Evolutionary conservation across 2,888 invertebrate species (phyloP), one percentile per base, ranked within the genome.

Genomic region (Hypomecis atomaria): DNA sequence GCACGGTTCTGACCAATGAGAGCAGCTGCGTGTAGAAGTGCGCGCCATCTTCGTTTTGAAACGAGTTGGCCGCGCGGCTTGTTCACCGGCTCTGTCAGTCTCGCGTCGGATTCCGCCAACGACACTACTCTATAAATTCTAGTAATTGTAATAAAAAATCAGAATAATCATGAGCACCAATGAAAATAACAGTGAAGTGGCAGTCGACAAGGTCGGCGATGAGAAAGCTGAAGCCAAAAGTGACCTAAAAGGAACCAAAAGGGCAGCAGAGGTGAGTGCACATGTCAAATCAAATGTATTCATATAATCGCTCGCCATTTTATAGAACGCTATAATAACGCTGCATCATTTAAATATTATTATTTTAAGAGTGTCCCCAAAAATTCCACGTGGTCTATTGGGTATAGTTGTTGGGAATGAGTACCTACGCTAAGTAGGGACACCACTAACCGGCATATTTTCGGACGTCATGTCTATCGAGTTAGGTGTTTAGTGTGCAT

Each of bases 21-120:
- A 76, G 64, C 65, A 72, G 74, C 75, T 73, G 88, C 85, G 82
- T 86, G 78, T 76, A 81, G 85, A 90, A 91, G 88, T 88, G 94
- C 95, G 95, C 96, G 96, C 96, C 96, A 96, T 96, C 95, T 96
- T 96, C 95, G 94, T 94, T 95, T 96, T 96, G 95, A 95, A 96
- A 96, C 95, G 58, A 66, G 72, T 65, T 95, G 95, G 94, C 94
- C 93, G 79, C 82, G 81, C 93, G 92, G 92, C 89, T 93, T 93
- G 94, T 93, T 84, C 84, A 82, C 81, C 83, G 84, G 80, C 80
- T 85, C 94, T 94, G 95, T 94, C 94, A 95, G 95, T 94, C 94
- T 94, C 94, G 94, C 94, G 94, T 94, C 93, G 94, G 94, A 94
- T 93, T 84, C 89, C 93, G 93, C 92, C 93, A 93, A 90, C 86